Evolutionary conservation across 2,797 vertebrate genomes (phyloP).

Genomic region (Malacoctenus gilli): DNA sequence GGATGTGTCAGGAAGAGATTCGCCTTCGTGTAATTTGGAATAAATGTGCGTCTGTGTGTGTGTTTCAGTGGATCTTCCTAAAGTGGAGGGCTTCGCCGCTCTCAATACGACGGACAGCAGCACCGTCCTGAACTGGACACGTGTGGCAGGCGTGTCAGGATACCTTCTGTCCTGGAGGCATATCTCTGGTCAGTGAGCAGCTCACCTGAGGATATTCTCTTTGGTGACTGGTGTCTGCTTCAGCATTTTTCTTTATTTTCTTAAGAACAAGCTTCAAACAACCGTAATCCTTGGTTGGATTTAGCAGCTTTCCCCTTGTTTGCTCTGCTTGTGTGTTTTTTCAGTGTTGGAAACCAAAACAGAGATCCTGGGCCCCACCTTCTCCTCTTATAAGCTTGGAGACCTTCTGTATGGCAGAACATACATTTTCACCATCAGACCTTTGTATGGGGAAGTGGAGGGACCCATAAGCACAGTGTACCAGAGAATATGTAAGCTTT

Average conservation of each 20-base stretch:
- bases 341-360: constrained; percentile 78
- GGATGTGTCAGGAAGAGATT: background rate
- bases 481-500: constrained; percentile 80
- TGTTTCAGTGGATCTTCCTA: constrained; percentile 88
- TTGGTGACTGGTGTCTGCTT: too few relatives aligned
- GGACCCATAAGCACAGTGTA: constrained; percentile 81
- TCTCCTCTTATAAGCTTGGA: constrained; percentile 76
- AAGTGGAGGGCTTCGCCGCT: constrained; percentile 78
- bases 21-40: too few relatives aligned
- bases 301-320: too few relatives aligned
- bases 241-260: too few relatives aligned
- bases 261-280: too few relatives aligned
- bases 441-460: constrained; percentile 83
- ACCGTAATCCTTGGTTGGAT: too few relatives aligned
- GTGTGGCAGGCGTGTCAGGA: constrained; percentile 78
- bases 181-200: constrained; percentile 83
- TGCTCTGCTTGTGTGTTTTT: constrained; percentile 27
- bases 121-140: constrained; percentile 82
- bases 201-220: too few relatives aligned
- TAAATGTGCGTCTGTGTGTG: too few relatives aligned
- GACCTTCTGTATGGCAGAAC: constrained; percentile 79
- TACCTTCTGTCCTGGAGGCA: constrained; percentile 85
- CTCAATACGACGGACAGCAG: constrained; percentile 78
- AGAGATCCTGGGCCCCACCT: constrained; percentile 77
- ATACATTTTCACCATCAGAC: constrained; percentile 86